These are phyloP conservation scores for Lanius collurio DNA, from an alignment of 2,113 vertebrate species.

Conservation along the genomic window DNA sequence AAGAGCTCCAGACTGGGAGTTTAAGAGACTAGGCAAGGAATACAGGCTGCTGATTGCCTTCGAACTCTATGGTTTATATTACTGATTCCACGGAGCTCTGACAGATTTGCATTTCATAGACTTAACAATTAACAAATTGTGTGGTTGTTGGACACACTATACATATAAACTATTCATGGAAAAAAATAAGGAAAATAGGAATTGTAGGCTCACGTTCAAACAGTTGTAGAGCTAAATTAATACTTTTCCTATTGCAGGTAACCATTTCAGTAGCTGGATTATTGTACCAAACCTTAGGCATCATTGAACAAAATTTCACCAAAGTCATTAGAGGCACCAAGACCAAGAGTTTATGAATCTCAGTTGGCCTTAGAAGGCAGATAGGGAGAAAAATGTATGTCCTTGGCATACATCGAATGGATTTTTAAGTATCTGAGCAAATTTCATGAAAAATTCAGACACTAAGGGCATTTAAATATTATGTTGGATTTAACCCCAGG, in stretches of 20 bases:
- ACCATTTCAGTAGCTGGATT: background rate
- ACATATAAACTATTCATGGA: background rate
- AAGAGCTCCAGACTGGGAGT: background rate
- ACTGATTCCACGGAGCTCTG: background rate
- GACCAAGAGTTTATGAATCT: background rate
- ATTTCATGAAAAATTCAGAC: background rate
- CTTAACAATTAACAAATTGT: background rate
- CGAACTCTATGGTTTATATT: background rate
- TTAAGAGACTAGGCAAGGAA: background rate
- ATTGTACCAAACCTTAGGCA: background rate
- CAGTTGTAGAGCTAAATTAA: background rate
- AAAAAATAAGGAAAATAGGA: background rate
- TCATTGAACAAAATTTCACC: background rate
- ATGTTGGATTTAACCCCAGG: background rate
- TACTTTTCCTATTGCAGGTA: background rate
- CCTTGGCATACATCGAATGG: background rate
- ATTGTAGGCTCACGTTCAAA: background rate
- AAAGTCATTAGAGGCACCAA: background rate
- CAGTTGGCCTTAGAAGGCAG: background rate
- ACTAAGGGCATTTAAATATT: background rate
- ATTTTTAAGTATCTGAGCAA: background rate
- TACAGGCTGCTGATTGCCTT: background rate
- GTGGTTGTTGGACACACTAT: background rate
- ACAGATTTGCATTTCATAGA: background rate
- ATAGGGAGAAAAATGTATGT: background rate